These are phyloP conservation scores for Otolemur garnettii DNA, from an alignment of 2,113 vertebrate genomes.

Conservation along the genomic window DNA sequence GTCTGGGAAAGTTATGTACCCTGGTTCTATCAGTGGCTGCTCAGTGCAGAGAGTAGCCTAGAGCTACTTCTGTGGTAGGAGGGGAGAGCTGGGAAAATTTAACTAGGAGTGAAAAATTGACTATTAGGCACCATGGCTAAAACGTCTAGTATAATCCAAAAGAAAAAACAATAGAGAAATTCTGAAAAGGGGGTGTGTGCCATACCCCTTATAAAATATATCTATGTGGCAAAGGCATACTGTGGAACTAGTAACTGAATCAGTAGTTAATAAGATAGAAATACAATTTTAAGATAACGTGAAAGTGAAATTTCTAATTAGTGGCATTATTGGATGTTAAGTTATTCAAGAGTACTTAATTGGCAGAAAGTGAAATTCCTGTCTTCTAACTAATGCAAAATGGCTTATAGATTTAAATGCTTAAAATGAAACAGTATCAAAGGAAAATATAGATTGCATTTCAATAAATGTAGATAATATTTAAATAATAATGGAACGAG, in stretches of 20 bases:
- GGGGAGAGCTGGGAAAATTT: not conserved
- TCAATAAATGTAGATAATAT: slow-evolving; percentile 44
- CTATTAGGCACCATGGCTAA: not conserved
- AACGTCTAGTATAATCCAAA: slow-evolving; percentile 22
- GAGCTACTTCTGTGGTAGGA: not conserved
- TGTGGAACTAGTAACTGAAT: not conserved
- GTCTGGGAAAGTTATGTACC: not conserved
- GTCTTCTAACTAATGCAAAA: not conserved
- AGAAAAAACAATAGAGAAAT: not conserved
- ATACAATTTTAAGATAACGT: slow-evolving; percentile 29
- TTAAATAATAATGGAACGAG: slow-evolving; percentile 20
- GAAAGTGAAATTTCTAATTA: slow-evolving; percentile 54
- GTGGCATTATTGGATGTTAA: slow-evolving; percentile 20
- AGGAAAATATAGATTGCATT: not conserved
- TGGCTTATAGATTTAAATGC: slow-evolving; percentile 49
- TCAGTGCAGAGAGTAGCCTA: not conserved
- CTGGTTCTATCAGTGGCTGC: not conserved
- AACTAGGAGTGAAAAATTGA: not conserved
- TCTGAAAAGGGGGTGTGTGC: not conserved
- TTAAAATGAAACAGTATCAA: slow-evolving; percentile 28
- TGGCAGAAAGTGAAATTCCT: slow-evolving; percentile 35
- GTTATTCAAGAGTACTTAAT: slow-evolving; percentile 54
- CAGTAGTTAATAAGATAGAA: slow-evolving; percentile 47
- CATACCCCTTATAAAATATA: not conserved
- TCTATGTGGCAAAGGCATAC: not conserved